Conservation (phyloP, 92 coral and sea anemone species). For the Parazoanthus swiftii region DNA sequence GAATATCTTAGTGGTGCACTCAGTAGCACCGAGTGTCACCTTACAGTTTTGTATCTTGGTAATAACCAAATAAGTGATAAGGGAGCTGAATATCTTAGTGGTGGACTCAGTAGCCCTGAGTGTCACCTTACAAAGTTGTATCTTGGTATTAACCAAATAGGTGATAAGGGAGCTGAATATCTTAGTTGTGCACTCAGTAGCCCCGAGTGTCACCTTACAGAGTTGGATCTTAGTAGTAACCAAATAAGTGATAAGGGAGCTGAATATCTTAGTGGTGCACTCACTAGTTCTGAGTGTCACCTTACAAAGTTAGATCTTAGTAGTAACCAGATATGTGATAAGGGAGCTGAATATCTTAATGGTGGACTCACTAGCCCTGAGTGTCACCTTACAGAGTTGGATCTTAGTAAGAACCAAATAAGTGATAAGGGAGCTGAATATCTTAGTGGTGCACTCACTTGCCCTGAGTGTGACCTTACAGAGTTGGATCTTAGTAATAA, state of each 20-base stretch:
- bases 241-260: neutral
- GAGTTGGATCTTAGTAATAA: neutral
- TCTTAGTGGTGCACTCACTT: neutral
- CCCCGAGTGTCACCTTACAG: neutral
- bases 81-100: neutral
- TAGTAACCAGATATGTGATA: neutral
- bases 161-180: neutral
- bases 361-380: neutral
- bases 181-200: neutral
- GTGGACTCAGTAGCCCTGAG: neutral
- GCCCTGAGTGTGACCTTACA: neutral
- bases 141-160: too few species aligned
- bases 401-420: too few species aligned
- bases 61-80: neutral
- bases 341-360: neutral
- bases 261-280: neutral
- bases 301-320: neutral
- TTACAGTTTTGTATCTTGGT: neutral
- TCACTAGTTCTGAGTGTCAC: neutral
- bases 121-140: neutral
- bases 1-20: neutral
- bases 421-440: too few species aligned
- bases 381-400: neutral
- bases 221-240: neutral
- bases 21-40: neutral